Conservation (phyloP, 2,113 vertebrate genomes). For the Limanda limanda region DNA sequence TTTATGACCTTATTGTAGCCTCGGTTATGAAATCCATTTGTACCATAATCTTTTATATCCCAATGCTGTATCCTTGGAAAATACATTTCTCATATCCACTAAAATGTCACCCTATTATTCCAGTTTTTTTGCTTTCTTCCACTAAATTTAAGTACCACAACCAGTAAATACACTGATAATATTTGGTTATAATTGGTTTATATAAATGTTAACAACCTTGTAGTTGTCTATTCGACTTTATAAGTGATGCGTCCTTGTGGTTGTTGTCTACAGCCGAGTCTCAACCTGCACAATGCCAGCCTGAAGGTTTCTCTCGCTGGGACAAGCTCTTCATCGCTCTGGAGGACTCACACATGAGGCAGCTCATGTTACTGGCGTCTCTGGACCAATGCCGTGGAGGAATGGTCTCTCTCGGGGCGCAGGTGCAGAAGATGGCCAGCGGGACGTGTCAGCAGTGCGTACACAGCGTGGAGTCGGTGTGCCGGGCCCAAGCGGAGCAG, state of each 20-base stretch:
- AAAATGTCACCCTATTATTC: not conserved
- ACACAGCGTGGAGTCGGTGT: constrained; percentile 52
- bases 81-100: not conserved
- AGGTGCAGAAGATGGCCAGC: constrained; percentile 56
- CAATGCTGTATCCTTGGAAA: not conserved
- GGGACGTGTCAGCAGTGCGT: constrained; percentile 51
- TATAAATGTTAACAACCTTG: not conserved
- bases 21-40: too few relatives aligned
- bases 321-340: constrained; percentile 93
- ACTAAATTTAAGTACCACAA: too few relatives aligned
- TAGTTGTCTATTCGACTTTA: not conserved
- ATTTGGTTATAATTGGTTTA: not conserved
- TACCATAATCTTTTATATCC: too few relatives aligned
- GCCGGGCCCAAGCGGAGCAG: constrained; percentile 56
- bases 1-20: too few relatives aligned
- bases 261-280: constrained; percentile 34
- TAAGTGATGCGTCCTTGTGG: constrained; percentile 12
- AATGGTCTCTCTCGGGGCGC: constrained; percentile 67
- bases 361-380: constrained; percentile 89
- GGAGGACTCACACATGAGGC: constrained; percentile 92
- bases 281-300: constrained; percentile 72
- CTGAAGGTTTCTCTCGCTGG: constrained; percentile 85
- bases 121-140: not conserved
- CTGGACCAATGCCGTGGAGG: constrained; percentile 76
- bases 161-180: too few relatives aligned